Evolutionary conservation across 2,113 vertebrate species (phyloP), one percentile per base, ranked within the genome.

Genomic region (Erpornis zantholeuca): DNA sequence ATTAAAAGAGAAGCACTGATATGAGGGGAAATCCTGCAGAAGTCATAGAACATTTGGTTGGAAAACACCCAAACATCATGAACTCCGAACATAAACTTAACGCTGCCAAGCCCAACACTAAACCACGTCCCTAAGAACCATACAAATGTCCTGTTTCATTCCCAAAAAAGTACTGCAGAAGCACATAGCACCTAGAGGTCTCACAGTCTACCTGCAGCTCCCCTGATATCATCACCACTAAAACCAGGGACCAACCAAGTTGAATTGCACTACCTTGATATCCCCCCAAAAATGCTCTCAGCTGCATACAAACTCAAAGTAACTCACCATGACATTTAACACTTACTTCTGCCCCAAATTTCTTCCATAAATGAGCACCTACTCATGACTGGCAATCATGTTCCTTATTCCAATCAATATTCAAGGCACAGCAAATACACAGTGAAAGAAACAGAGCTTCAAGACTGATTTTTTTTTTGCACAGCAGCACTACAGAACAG

Each of bases 11-110:
- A 92, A 80, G 18, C 20, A 60, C 20, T 75, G 84, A 28, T 82
- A 88, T 24, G 75, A 92, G 9, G 77, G 92, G 81, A 91, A 94
- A 97, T 96, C 78, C 84, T 92, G 60, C 69, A 70, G 73, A 83
- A 90, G 63, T 50, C 20, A 73, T 9, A 65, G 81, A 90, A 79
- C 28, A 24, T 59, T 64, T 42, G 16, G 29, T 38, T 83, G 40
- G 53, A 80, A 95, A 91, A 80, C 6, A 44, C 40, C 21, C 33
- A 35, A 57, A 53, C 14, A 18, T 44, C 0, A 57, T 53, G 0
- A 7, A 85, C 54, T 70, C 16, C 44, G 76, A 60, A 7, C 1
- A 2, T 12, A 80, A 94, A 59, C 6, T 10, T 45, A 80, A 68
- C 18, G 31, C 20, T 42, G 28, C n/a, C 16, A 40, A 66, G 25